Evolutionary conservation across 1,140 invertebrate species (phyloP), one percentile per base, ranked within the genome.

Genomic region (Aphelinus atriplicis): DNA sequence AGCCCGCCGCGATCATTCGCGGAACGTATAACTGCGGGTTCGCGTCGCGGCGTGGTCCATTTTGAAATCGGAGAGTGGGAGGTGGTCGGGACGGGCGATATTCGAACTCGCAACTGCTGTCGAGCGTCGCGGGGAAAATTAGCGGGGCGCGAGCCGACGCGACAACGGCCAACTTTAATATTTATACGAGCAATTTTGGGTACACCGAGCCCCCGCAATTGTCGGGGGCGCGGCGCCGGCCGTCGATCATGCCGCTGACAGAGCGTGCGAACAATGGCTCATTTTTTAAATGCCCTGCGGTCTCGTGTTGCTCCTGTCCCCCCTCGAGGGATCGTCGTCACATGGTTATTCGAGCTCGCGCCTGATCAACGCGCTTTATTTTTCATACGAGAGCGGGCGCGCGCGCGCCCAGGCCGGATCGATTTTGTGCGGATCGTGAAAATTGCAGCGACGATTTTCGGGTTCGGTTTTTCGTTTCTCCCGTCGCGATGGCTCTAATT

Each of bases 131-230:
- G 79, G 77, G 79, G 77, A 83, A 84, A 85, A 84, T 85, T 85
- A 85, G 83, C 82, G 81, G 81, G 79, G 53, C 50, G 51, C 56
- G 51, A 56, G 58, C 61, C 10, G 46, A 9, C 7, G 76, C 78
- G 79, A 83, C 81, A 80, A 84, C 79, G 76, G 78, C 81, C 63
- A 78, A 72, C 76, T 81, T 78, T 78, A 84, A 84, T 85, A 85
- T 84, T 85, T 85, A 84, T 84, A 85, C 81, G 80, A 81, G 80
- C 84, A 83, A 83, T 85, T 84, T 84, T 84, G 78, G 78, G 61
- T 78, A 77, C 79, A 71, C 63, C 63, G 71, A 72, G 60, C 51
- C 61, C 73, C 63, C 77, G 66, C 51, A 47, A 75, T 64, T 73
- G 55, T 74, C 26, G 61, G 51, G 66, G 64, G 71, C 75, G 58